Conservation (phyloP, 2,888 invertebrate species). For the Parnassius smintheus region DNA sequence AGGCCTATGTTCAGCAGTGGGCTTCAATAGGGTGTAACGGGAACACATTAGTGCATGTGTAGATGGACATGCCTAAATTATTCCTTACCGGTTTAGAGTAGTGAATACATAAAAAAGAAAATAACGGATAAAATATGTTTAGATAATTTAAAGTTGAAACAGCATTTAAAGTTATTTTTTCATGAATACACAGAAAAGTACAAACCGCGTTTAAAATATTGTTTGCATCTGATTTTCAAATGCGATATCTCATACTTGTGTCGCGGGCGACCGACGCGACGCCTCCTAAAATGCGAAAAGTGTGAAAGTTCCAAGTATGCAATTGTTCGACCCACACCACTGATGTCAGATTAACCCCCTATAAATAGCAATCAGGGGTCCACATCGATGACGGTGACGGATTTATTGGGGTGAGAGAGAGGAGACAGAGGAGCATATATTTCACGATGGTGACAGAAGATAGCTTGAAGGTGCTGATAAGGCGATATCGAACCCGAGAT, state of each 20-base stretch:
- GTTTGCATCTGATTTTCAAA: conserved; percentile 6
- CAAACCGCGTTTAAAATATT: not conserved
- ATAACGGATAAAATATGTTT: no score
- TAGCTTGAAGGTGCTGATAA: conserved; percentile 12
- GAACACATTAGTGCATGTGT: no score
- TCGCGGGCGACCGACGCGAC: not conserved
- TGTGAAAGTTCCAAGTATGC: conserved; percentile 20
- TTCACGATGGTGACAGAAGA: conserved; percentile 9
- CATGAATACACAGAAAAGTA: no score
- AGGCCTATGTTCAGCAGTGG: no score
- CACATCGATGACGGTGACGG: conserved; percentile 23
- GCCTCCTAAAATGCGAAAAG: conserved; percentile 23
- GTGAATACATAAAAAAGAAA: no score
- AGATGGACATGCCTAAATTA: no score
- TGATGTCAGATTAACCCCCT: conserved; percentile 31
- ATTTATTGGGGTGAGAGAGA: conserved; percentile 21
- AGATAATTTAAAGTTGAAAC: no score
- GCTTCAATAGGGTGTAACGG: no score
- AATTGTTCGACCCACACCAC: conserved; percentile 30
- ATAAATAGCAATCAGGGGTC: conserved; percentile 31
- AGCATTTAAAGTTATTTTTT: no score
- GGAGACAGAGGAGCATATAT: conserved; percentile 14
- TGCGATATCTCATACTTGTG: conserved; percentile 11
- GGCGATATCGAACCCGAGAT: conserved; percentile 6
- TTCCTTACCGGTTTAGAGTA: no score